Base-by-base conservation (phyloP, 2,797 vertebrate species). In the Bradypodion pumilum region DNA sequence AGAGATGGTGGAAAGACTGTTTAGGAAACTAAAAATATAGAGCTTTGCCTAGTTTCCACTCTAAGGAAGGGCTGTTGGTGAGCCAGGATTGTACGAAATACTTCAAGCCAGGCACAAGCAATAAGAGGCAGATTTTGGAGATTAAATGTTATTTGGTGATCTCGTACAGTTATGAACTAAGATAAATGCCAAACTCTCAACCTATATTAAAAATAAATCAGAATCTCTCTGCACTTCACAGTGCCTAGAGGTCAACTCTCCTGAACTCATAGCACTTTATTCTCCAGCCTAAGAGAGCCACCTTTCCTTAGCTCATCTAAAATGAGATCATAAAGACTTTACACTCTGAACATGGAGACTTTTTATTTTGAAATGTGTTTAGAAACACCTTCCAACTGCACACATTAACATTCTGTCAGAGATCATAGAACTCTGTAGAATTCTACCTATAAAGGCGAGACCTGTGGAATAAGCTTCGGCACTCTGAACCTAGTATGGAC, bases 401-500 rank as follows among this genome's bases (percentile, higher is more conserved):
- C 13, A 12, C 70, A 25, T 5, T 52, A 63, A 42, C 27, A 46
- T 73, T 78, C 65, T 25, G 15, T 29, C 8, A 62, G 27, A 29
- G 42, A n/a, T 49, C 40, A 37, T 32, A 35, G 25, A 42, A 76
- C 19, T 68, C 42, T 68, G 40, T 35, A 42, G 1, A 60, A 29
- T 63, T 84, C 56, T 56, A 29, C 56, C 66, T 37, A 32, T 78
- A 8, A 74, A 52, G 23, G 1, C 80, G 1, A 10, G 40, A 66
- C 29, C 32, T n/a, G 37, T 27, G 27, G 59, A 9, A 44, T 44
- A n/a, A 10, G n/a, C 35, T 62, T 21, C 37, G 83, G 4, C 7
- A 62, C 16, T 46, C 46, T 78, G n/a, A 78, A 65, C 27, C 65
- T 29, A 13, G 40, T 37, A 70, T 60, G 32, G 89, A 87, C 79